Base-by-base conservation (phyloP, 92 coral and sea anemone species). In the Pocillopora meandrina region DNA sequence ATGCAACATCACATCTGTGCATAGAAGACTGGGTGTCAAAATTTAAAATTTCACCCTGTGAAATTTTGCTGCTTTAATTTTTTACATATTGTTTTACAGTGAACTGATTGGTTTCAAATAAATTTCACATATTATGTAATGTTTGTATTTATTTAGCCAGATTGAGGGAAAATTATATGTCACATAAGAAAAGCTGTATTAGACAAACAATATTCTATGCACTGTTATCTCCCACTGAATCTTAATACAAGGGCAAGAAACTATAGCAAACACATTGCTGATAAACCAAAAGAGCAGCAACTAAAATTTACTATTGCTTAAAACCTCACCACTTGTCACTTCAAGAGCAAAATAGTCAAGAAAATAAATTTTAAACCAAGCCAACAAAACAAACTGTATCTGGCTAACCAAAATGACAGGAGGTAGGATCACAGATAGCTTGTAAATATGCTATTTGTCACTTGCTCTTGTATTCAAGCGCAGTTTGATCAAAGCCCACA, bases 121-220 rank as follows among this genome's bases (percentile, higher is more conserved):
- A 42, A 42, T 42, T 42, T 42, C 52, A 42, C 52, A 42, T 7
- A 3, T 42, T 3, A 3, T 42, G 52, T 3, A 3, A 42, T 42
- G 8, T 42, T 42, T 42, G 52, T 42, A 42, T 42, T 42, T 42
- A 7, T 7, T 42, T 15, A 6, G 42, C 16, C 17, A 70, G 42
- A 33, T 15, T 5, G 18, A 34, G 52, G 10, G 17, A 11, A 69
- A 31, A 31, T 26, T 15, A 10, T 10, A 34, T 8, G 61, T 10
- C 26, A 26, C 6, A 76, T 0, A 23, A 65, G 31, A n/a, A 1
- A 20, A 35, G 10, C 10, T 19, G 18, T 76, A 56, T 80, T 69
- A 34, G 69, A 76, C 69, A 56, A 80, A 56, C 76, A 80, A 15
- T 74, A 62, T 65, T 17, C 12, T 31, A 80, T 69, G 67, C 36